Percentiles rank a stretch among this genome's conserved stretches.
phyloP scores from a whole-genome alignment of 2,113 vertebrate genomes.

The Pluvialis apricaria region DNA sequence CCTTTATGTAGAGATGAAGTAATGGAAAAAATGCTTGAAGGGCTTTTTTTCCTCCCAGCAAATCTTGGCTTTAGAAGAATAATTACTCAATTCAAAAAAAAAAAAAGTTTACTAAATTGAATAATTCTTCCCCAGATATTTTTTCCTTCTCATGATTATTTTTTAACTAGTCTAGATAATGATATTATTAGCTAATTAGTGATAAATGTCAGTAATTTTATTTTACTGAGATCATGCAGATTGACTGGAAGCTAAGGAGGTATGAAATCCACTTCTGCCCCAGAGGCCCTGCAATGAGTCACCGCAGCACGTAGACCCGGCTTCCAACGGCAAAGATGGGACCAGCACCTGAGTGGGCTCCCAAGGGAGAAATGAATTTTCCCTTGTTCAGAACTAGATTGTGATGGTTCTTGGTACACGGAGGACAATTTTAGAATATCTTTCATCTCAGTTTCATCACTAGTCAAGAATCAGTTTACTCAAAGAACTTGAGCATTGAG shows the following conservation, averaged over 20 bases:
- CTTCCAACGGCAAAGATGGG: neutral
- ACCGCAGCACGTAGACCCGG: fast-evolving
- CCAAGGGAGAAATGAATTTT: neutral
- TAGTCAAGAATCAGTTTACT: neutral
- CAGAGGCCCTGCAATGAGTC: neutral
- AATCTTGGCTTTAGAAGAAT: neutral
- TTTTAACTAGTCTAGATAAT: constrained; percentile 34
- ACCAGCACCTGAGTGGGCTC: fast-evolving
- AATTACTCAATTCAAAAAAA: neutral
- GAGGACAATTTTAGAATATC: neutral
- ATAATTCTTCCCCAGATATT: neutral
- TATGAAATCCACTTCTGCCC: neutral
- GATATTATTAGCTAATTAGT: constrained; percentile 57
- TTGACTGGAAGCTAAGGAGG: neutral
- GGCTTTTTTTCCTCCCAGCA: neutral
- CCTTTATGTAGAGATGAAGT: neutral
- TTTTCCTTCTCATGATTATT: constrained; percentile 12
- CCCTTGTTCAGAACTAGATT: fast-evolving
- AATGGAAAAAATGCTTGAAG: neutral
- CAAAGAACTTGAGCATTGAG: neutral
- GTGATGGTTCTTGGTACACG: neutral
- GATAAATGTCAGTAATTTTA: constrained; percentile 61
- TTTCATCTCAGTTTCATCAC: neutral
- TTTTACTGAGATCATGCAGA: constrained; percentile 5
- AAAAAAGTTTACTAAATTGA: constrained; percentile 17